Percentiles rank a stretch among this genome's conserved stretches.
Conservation (phyloP, 2,113 vertebrate genomes). For the Lipotes vexillifer region DNA sequence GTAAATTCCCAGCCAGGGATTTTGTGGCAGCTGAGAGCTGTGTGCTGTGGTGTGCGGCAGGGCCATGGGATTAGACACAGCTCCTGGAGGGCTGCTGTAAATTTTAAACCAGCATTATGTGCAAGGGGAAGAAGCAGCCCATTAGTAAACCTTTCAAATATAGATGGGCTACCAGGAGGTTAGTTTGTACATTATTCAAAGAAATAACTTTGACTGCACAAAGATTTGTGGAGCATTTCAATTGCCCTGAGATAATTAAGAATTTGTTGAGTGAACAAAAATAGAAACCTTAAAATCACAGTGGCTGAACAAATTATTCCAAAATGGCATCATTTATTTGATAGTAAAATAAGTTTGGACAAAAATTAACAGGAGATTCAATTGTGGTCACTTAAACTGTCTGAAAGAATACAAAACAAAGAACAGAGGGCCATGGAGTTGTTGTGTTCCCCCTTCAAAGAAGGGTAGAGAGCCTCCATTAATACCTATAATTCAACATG, state of each 20-base stretch:
- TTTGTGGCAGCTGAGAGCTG: conserved; percentile 48
- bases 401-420: neutral
- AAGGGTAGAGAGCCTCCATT: neutral
- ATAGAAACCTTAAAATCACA: conserved; percentile 73
- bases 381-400: neutral
- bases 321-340: conserved; percentile 69
- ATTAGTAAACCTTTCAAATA: conserved; percentile 70
- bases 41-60: neutral
- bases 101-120: conserved; percentile 24
- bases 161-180: conserved; percentile 64
- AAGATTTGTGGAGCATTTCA: conserved; percentile 74
- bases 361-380: conserved; percentile 64
- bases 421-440: neutral
- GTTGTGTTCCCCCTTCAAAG: neutral
- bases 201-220: conserved; percentile 68
- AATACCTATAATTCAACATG: neutral
- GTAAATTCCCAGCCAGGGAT: conserved; percentile 19
- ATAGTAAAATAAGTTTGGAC: conserved; percentile 42
- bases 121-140: conserved; percentile 43
- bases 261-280: conserved; percentile 80
- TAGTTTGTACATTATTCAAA: conserved; percentile 67
- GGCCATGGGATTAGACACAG: neutral
- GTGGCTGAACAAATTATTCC: conserved; percentile 73
- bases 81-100: conserved; percentile 50
- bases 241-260: conserved; percentile 72